A percentile compares a stretch with the other conserved stretches of the same genome.
These are phyloP conservation scores for Netelia melanura DNA, from an alignment of 2,888 invertebrate genomes.

Conservation along the genomic window DNA sequence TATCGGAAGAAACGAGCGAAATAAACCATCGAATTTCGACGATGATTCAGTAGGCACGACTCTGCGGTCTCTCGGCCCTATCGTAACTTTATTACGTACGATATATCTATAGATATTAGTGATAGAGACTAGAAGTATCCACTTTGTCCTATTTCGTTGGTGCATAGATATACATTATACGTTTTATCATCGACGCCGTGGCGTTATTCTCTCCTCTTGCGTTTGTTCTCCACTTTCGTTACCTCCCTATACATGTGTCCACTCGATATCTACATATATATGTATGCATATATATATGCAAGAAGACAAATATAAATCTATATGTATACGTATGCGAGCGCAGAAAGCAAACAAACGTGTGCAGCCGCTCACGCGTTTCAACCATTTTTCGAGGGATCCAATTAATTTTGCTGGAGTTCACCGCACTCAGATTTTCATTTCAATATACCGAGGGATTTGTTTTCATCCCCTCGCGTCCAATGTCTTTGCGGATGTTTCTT, in stretches of 20 bases:
- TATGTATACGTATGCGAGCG: neutral
- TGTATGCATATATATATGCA: neutral
- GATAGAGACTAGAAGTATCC: neutral
- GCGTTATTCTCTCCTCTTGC: conserved; percentile 64
- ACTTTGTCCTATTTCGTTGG: conserved; percentile 8
- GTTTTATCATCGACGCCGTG: conserved; percentile 48
- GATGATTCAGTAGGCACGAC: conserved; percentile 31
- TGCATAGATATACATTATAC: neutral
- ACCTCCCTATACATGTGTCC: neutral
- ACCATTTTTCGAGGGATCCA: conserved; percentile 46
- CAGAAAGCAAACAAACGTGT: conserved; percentile 35
- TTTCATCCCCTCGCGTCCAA: neutral
- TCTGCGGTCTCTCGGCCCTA: conserved; percentile 18
- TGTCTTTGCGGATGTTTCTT: neutral
- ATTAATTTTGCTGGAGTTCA: conserved; percentile 48
- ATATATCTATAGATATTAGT: conserved; percentile 1
- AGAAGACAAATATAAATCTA: neutral
- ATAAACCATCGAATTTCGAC: conserved; percentile 34
- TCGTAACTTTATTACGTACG: neutral
- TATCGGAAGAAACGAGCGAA: conserved; percentile 24
- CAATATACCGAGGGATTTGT: neutral
- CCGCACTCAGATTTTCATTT: conserved; percentile 42
- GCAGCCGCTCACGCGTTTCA: conserved; percentile 48
- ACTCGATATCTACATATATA: neutral
- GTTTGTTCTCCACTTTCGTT: conserved; percentile 55